Percentiles rank a stretch among this genome's conserved stretches.
These are phyloP conservation scores for Sternotherus odoratus DNA, from an alignment of 2,797 vertebrate genomes.

Conservation along the genomic window DNA sequence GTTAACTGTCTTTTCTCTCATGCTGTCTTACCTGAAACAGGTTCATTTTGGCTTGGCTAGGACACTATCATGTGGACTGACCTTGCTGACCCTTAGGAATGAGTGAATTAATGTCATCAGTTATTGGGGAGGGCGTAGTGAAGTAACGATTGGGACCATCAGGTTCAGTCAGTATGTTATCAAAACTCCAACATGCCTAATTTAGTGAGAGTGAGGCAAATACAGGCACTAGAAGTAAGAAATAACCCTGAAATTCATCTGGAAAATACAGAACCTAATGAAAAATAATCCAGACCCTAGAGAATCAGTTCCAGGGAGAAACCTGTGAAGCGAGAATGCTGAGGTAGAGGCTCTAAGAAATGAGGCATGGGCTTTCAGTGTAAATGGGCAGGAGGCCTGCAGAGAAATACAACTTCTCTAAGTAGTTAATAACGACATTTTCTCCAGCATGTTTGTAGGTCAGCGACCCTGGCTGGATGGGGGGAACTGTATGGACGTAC, in stretches of 20 bases:
- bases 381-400: not conserved
- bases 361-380: not conserved
- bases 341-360: not conserved
- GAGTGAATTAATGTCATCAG: not conserved
- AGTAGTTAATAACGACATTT: constrained; percentile 21
- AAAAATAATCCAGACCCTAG: not conserved
- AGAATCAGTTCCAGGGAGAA: not conserved
- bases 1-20: not conserved
- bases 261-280: not conserved
- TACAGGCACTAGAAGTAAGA: not conserved
- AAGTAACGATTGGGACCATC: not conserved
- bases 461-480: constrained; percentile 96
- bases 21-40: not conserved
- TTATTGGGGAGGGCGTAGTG: not conserved
- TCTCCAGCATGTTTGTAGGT: constrained; percentile 95
- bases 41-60: not conserved
- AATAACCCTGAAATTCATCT: not conserved
- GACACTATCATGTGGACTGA: not conserved
- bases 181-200: not conserved
- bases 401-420: not conserved
- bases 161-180: constrained; percentile 15
- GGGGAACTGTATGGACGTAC: constrained; percentile 97
- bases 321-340: not conserved
- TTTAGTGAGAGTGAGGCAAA: not conserved
- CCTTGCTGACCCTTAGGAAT: constrained; percentile 11